A percentile compares a stretch with the other conserved stretches of the same genome.
Conservation (phyloP, 2,797 vertebrate genomes). For the Martes flavigula region DNA sequence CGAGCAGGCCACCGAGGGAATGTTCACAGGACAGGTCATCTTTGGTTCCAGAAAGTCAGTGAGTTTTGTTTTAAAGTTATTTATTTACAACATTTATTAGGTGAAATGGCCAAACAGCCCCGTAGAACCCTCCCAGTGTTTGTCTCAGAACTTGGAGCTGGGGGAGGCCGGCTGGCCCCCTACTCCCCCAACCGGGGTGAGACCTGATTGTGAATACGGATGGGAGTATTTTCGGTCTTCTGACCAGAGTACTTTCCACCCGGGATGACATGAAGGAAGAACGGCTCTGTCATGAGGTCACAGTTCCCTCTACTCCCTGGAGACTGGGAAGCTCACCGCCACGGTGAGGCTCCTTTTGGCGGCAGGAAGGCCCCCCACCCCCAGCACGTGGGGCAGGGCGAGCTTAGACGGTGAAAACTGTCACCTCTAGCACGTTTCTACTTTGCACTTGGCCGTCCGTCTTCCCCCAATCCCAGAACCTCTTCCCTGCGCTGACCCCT, state of each 20-base stretch:
- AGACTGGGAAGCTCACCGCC: not conserved
- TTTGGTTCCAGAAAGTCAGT: not conserved
- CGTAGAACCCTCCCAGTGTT: accelerated
- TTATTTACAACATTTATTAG: not conserved
- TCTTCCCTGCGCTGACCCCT: accelerated
- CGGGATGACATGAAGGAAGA: not conserved
- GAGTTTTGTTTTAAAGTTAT: not conserved
- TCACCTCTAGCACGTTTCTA: accelerated
- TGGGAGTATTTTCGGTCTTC: not conserved
- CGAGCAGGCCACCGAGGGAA: too few species aligned
- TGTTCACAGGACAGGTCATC: not conserved
- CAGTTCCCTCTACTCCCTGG: not conserved
- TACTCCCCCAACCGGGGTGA: too few species aligned
- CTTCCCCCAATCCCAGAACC: not conserved
- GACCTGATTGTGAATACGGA: not conserved
- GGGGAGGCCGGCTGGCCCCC: too few species aligned
- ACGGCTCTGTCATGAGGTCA: accelerated
- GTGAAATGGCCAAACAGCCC: not conserved
- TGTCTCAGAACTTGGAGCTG: not conserved
- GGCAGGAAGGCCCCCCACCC: accelerated
- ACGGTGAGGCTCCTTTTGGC: accelerated
- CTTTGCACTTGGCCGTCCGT: accelerated
- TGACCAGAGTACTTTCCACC: not conserved
- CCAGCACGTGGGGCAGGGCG: accelerated
- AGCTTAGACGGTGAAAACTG: accelerated